Evolutionary conservation across 2,113 vertebrate species (phyloP).

Genomic region (Labeo catla): DNA sequence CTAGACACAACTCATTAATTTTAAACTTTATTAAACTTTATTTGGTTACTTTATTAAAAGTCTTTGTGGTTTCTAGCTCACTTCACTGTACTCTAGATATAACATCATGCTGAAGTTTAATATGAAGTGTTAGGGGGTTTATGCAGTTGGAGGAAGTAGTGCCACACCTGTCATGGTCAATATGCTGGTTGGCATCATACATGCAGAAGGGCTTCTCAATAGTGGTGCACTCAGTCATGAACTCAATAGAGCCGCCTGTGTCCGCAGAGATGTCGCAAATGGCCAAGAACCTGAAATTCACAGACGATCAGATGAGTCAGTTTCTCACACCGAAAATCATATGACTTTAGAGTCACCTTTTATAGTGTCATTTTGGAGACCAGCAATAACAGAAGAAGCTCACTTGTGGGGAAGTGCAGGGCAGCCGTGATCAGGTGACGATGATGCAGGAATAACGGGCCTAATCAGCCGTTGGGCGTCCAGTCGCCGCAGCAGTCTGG

Average conservation of each 20-base stretch:
- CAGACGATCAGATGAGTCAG: background rate
- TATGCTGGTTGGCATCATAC: conserved; percentile 94
- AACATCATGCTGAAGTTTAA: background rate
- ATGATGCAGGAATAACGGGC: conserved; percentile 68
- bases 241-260: conserved; percentile 93
- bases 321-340: background rate
- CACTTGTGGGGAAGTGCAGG: conserved; percentile 91
- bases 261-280: conserved; percentile 99
- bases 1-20: too few relatives aligned
- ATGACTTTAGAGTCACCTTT: background rate
- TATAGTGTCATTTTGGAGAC: background rate
- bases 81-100: background rate
- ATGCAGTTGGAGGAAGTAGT: background rate
- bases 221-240: conserved; percentile 96
- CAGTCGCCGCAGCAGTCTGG: conserved; percentile 84
- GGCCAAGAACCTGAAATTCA: conserved; percentile 83
- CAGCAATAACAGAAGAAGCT: conserved; percentile 47
- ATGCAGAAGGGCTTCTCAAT: conserved; percentile 97
- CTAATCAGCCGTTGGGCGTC: conserved; percentile 86
- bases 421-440: conserved; percentile 74
- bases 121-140: background rate
- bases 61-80: background rate
- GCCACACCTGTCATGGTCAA: conserved; percentile 90
- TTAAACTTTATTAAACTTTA: too few relatives aligned
- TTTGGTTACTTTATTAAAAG: too few relatives aligned